These are phyloP conservation scores for Rhopilema esculentum DNA, from an alignment of 30 jellyfish, hydroid and myxozoan genomes.

Conservation along the genomic window DNA sequence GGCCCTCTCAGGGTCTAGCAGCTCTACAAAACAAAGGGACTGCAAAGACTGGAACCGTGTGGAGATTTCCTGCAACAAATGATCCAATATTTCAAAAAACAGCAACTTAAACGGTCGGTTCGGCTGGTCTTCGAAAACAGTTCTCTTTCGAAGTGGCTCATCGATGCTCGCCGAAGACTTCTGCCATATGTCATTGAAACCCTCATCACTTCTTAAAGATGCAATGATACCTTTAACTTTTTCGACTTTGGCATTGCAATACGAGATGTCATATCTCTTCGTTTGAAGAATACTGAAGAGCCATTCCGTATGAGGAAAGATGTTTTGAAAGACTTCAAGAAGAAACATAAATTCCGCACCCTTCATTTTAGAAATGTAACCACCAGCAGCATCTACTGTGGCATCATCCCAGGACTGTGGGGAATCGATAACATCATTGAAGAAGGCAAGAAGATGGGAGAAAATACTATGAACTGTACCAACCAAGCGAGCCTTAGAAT, in stretches of 20 bases:
- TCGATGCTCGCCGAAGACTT: constrained; percentile 23
- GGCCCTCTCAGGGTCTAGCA: constrained; percentile 47
- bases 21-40: constrained; percentile 57
- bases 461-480: constrained; percentile 40
- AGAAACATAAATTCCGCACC: constrained; percentile 34
- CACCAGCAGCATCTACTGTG: constrained; percentile 46
- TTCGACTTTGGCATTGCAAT: constrained; percentile 40
- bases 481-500: constrained; percentile 57
- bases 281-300: constrained; percentile 37
- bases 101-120: background rate
- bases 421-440: constrained; percentile 20
- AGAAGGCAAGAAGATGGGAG: constrained; percentile 47
- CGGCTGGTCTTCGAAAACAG: constrained; percentile 15
- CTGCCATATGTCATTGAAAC: constrained; percentile 34
- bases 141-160: constrained; percentile 18
- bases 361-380: constrained; percentile 25
- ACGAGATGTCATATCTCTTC: constrained; percentile 46
- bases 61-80: constrained; percentile 35
- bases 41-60: constrained; percentile 31
- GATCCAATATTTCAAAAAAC: constrained; percentile 30
- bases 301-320: constrained; percentile 43
- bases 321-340: constrained; percentile 43
- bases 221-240: constrained; percentile 26
- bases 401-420: constrained; percentile 57
- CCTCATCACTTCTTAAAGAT: constrained; percentile 31